Evolutionary conservation across 2,113 vertebrate genomes (phyloP).

Genomic region (Serranochromis macrocephalus): DNA sequence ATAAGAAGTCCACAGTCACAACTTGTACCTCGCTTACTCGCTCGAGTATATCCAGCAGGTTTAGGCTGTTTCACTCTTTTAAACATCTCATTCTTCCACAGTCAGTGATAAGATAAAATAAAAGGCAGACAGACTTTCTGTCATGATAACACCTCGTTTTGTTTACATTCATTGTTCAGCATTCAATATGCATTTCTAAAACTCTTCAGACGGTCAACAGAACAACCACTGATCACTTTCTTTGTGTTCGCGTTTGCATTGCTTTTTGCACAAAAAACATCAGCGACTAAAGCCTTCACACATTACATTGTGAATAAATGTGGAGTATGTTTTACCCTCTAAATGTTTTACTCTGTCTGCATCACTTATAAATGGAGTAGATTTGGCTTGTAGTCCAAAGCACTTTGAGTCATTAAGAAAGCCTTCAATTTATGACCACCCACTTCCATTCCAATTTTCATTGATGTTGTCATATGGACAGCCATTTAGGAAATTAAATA

Average conservation of each 20-base stretch:
- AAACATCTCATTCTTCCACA: background rate
- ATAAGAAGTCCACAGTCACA: background rate
- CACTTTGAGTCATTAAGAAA: background rate
- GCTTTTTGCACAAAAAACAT: background rate
- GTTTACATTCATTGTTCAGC: background rate
- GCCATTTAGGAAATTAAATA: background rate
- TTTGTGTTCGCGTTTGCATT: fast-evolving
- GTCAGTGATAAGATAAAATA: background rate
- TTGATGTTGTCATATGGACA: background rate
- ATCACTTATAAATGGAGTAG: background rate
- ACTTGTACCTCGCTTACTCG: background rate
- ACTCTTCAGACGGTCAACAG: background rate
- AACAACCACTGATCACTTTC: background rate
- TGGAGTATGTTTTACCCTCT: background rate
- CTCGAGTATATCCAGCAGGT: background rate
- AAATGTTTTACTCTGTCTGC: background rate
- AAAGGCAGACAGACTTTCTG: background rate
- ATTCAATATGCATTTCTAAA: background rate
- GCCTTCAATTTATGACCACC: background rate
- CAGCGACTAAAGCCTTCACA: background rate
- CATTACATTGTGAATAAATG: background rate
- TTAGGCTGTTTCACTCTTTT: background rate
- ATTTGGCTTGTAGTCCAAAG: background rate
- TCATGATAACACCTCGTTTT: fast-evolving
- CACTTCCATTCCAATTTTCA: background rate